These are phyloP conservation scores for Cataglyphis albicans DNA, from an alignment of 2,888 invertebrate genomes.

Conservation along the genomic window DNA sequence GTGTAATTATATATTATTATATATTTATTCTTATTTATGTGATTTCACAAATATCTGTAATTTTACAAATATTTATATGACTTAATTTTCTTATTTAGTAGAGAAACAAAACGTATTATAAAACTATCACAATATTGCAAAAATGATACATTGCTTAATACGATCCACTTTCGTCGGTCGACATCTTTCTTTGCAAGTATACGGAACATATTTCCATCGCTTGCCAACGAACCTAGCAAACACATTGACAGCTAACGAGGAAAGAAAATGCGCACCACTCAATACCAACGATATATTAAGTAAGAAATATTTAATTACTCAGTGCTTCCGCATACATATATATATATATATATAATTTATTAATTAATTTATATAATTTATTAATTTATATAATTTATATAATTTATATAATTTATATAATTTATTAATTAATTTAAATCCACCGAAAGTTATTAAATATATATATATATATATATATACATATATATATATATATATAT, in stretches of 20 bases:
- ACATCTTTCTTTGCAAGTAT: slow-evolving; percentile 28
- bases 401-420: too few relatives aligned
- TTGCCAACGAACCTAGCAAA: slow-evolving; percentile 58
- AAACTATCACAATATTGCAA: neutral
- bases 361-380: too few relatives aligned
- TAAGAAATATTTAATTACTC: slow-evolving; percentile 54
- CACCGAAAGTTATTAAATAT: too few relatives aligned
- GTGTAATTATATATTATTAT: neutral
- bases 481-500: neutral
- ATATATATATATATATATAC: too few relatives aligned
- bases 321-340: neutral
- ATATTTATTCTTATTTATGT: neutral
- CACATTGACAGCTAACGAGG: slow-evolving; percentile 57
- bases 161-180: neutral
- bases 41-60: neutral
- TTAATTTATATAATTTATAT: too few relatives aligned
- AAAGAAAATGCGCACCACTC: slow-evolving; percentile 66
- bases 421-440: too few relatives aligned
- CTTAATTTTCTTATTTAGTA: neutral
- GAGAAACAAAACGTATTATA: neutral
- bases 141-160: slow-evolving; percentile 25
- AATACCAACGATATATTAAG: slow-evolving; percentile 66
- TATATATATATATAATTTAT: too few relatives aligned
- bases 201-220: slow-evolving; percentile 23
- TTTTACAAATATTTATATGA: neutral